Evolutionary conservation across 2,113 vertebrate genomes (phyloP), one percentile per base, ranked within the genome.

Genomic region (Orycteropus afer): DNA sequence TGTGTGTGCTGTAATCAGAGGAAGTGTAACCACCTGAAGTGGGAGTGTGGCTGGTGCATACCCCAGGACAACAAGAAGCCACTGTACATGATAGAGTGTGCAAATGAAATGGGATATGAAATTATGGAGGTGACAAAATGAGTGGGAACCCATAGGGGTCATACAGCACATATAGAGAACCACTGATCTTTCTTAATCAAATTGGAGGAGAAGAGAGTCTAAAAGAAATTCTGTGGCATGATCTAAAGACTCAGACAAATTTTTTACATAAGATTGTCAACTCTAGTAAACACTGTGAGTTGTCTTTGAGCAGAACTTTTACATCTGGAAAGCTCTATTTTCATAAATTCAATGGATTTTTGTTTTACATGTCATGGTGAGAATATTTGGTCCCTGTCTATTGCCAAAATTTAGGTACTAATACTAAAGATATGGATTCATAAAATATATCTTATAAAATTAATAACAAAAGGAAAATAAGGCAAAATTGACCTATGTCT

Each of bases 391-490:
- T 65, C 2, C 55, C 18, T 73, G 22, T 49, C 47, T 13, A 61
- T 22, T 65, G 65, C 69, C 53, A 91, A n/a, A 10, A 45, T 84
- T 92, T 83, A 51, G 45, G 25, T 2, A 74, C n/a, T 29, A 82
- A 91, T 59, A 11, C 13, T 74, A 59, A 76, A 79, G 81, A 32
- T 17, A 63, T 10, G 42, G 34, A 79, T 67, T 86, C 40, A 59
- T 59, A 92, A 67, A 69, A 67, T 51, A 61, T 25, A 53, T 2
- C 29, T n/a, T 86, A 20, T 15, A 45, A 88, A 79, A 78, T 49
- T 77, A 83, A 71, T 78, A 20, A 14, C 69, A 20, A 91, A 78
- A 57, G 7, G 1, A 69, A 93, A 81, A 61, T 80, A 89, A 91
- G 85, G 86, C 4, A 80, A 83, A 55, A 77, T 59, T 73, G 32